These are phyloP conservation scores for Callipepla squamata DNA, from an alignment of 2,113 vertebrate species.

Conservation along the genomic window DNA sequence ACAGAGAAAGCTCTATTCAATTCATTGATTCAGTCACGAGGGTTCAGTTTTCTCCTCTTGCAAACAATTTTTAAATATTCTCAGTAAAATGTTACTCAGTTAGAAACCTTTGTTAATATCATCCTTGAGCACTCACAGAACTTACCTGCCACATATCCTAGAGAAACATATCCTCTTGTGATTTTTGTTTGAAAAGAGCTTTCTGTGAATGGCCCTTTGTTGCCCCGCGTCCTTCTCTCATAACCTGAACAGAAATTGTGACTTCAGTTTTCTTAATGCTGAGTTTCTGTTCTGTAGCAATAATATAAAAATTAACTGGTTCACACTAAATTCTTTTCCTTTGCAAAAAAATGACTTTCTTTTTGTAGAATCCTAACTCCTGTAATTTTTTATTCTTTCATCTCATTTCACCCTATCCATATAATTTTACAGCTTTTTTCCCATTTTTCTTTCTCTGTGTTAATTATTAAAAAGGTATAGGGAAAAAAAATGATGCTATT, in stretches of 20 bases:
- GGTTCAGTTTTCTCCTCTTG: not conserved
- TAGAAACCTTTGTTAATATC: not conserved
- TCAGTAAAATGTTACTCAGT: not conserved
- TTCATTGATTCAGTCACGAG: not conserved
- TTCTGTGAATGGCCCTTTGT: not conserved
- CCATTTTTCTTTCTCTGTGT: not conserved
- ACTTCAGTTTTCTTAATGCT: not conserved
- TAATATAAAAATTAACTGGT: not conserved
- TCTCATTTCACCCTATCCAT: not conserved
- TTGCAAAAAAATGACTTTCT: not conserved
- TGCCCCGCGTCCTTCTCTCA: not conserved
- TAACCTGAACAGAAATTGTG: not conserved
- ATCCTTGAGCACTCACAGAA: not conserved
- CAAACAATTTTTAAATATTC: not conserved
- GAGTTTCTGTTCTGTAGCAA: not conserved
- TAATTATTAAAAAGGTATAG: not conserved
- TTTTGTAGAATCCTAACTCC: not conserved
- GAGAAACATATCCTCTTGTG: not conserved
- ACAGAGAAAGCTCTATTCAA: not conserved
- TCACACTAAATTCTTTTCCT: not conserved
- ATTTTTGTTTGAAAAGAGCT: not conserved
- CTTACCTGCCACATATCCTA: not conserved
- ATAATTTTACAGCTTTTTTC: not conserved
- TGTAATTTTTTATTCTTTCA: not conserved
- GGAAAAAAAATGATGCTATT: not conserved